These are phyloP conservation scores for Sinocyclocheilus grahami DNA, from an alignment of 2,113 vertebrate species.

Conservation along the genomic window DNA sequence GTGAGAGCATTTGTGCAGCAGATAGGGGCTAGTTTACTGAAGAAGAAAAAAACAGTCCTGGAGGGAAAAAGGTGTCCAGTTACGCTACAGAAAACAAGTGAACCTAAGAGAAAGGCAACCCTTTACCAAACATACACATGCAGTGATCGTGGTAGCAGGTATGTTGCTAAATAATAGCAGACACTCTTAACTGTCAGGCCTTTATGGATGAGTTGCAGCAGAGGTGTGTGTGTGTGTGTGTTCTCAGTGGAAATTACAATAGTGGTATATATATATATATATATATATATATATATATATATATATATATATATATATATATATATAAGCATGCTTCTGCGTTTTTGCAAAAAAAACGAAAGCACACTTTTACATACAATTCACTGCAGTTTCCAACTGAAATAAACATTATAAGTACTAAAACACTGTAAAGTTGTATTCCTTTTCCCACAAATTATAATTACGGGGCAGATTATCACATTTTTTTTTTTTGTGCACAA, in stretches of 20 bases:
- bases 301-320: too few species aligned
- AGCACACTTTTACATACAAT: too few species aligned
- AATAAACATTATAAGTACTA: background rate
- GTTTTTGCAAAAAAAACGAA: background rate
- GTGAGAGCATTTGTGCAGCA: slow-evolving; percentile 46
- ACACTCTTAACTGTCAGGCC: slow-evolving; percentile 21
- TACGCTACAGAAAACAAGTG: slow-evolving; percentile 53
- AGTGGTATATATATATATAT: too few species aligned
- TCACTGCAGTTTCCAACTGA: too few species aligned
- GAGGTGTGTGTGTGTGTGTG: too few species aligned
- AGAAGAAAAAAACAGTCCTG: slow-evolving; percentile 38
- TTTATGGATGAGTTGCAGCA: slow-evolving; percentile 18
- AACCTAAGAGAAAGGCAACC: slow-evolving; percentile 29
- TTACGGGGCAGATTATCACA: background rate
- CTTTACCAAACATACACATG: slow-evolving; percentile 23
- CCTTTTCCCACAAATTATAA: background rate
- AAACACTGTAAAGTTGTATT: background rate
- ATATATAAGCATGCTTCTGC: too few species aligned
- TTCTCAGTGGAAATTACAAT: too few species aligned
- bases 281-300: too few species aligned
- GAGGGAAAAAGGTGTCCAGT: slow-evolving; percentile 54
- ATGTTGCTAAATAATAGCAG: slow-evolving; percentile 28
- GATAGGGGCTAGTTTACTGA: slow-evolving; percentile 34
- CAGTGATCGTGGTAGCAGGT: background rate
- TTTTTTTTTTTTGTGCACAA: background rate